Base-by-base conservation (phyloP, 2,888 invertebrate genomes). In the Coleophora deauratella region DNA sequence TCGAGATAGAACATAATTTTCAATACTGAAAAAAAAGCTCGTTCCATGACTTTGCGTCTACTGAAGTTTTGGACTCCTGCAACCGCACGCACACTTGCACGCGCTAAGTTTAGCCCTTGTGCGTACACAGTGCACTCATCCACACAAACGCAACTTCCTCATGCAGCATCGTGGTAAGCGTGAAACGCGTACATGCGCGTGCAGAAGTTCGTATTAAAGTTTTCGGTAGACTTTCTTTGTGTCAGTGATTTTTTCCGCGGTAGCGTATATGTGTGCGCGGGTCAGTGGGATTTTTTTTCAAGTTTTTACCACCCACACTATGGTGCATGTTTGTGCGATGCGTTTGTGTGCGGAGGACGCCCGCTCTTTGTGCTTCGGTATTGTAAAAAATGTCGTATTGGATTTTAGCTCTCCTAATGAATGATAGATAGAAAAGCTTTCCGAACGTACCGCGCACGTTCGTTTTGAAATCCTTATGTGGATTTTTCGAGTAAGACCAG, bases 301-400 rank as follows among this genome's bases (percentile, higher is more conserved):
- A 79, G 79, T 79, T 81, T 79, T 76, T 78, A 67, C 66, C 55
- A 72, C 76, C 49, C 73, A 73, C 71, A 71, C 77, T 46, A 31
- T 15, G 13, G 51, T 30, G 41, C 40, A 62, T 68, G 72, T 71
- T 72, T 57, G 65, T 56, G 49, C 59, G 59, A 61, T 54, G 66
- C 42, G 47, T 61, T 71, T 72, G 76, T 72, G 72, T 12, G 59
- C 68, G 67, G 66, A 65, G 73, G 66, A 64, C 72, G 73, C 73
- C 67, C 72, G 81, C 68, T 77, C 85, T 85, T 84, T 84, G 84
- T 85, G 80, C 82, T 71, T 58, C 66, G 77, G 77, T 76, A 76
- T 80, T 80, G 80, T 80, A 82, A 82, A 85, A 85, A 85, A 82
- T 82, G 82, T 84, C 85, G 81, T 85, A 84, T 85, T 84, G 81